A percentile compares a stretch with the other conserved stretches of the same genome.
phyloP scores from a whole-genome alignment of 2,888 invertebrate genomes.

The Pandemis cinnamomeana region DNA sequence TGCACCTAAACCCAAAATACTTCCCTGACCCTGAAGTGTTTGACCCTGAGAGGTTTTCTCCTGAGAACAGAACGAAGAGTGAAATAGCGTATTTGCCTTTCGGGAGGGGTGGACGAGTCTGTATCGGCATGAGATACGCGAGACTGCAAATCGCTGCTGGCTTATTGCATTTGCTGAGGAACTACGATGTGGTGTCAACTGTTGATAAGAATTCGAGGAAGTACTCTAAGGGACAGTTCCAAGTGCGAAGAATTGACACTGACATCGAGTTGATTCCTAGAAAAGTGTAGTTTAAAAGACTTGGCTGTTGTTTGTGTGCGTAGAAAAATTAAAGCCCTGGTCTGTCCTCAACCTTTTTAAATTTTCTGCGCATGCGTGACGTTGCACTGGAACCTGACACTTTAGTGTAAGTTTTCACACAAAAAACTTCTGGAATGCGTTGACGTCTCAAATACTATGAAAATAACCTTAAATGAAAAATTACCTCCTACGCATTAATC shows the following conservation, averaged over 20 bases:
- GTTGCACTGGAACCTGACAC: too few relatives aligned
- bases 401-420: too few relatives aligned
- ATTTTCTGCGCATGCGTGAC: too few relatives aligned
- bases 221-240: slow-evolving; percentile 53
- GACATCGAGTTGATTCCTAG: slow-evolving; percentile 55
- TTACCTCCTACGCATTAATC: too few relatives aligned
- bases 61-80: slow-evolving; percentile 49
- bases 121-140: slow-evolving; percentile 69
- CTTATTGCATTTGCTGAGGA: slow-evolving; percentile 30
- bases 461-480: too few relatives aligned
- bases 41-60: slow-evolving; percentile 68
- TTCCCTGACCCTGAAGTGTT: slow-evolving; percentile 73
- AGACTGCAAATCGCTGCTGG: slow-evolving; percentile 54
- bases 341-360: too few relatives aligned
- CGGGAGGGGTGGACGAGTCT: slow-evolving; percentile 73
- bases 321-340: too few relatives aligned
- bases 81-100: slow-evolving; percentile 70
- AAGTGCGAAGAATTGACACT: slow-evolving; percentile 56
- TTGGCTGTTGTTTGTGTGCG: too few relatives aligned
- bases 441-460: too few relatives aligned
- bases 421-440: too few relatives aligned
- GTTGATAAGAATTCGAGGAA: slow-evolving; percentile 16
- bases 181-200: slow-evolving; percentile 20
- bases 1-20: slow-evolving; percentile 72
- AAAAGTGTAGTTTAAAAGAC: background rate